Conservation (phyloP, 2,888 invertebrate genomes). For the Hartigia nigra region DNA sequence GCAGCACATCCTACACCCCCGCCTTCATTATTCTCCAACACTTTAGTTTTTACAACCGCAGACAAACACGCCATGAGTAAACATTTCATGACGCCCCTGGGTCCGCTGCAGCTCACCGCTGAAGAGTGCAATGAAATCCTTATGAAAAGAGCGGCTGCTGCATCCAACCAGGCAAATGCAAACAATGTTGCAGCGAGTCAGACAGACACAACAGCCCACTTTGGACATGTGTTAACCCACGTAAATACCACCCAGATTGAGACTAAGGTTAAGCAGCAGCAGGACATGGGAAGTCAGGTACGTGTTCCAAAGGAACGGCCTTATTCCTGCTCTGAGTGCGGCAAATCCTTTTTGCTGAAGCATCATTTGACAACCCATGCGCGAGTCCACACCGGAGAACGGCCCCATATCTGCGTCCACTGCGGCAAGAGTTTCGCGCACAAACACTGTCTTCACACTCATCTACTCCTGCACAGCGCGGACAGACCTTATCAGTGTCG, state of each 20-base stretch:
- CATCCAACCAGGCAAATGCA: constrained; percentile 65
- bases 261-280: constrained; percentile 71
- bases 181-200: constrained; percentile 60
- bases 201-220: constrained; percentile 57
- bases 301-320: constrained; percentile 76
- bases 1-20: constrained; percentile 59
- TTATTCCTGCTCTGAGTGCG: constrained; percentile 85
- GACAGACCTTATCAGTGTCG: constrained; percentile 85
- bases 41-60: constrained; percentile 62
- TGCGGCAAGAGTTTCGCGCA: constrained; percentile 86
- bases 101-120: constrained; percentile 78
- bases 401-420: constrained; percentile 82
- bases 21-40: constrained; percentile 61
- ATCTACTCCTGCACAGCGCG: constrained; percentile 82
- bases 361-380: constrained; percentile 88
- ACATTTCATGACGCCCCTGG: constrained; percentile 79
- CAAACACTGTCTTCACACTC: constrained; percentile 86
- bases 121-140: constrained; percentile 84
- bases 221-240: constrained; percentile 61
- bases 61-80: constrained; percentile 67
- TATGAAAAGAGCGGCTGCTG: constrained; percentile 79
- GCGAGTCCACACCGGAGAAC: constrained; percentile 83
- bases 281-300: constrained; percentile 71
- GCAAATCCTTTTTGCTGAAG: constrained; percentile 84
- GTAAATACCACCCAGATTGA: constrained; percentile 67